Evolutionary conservation across 1,140 invertebrate species (phyloP).

Genomic region (Penaeus chinensis): DNA sequence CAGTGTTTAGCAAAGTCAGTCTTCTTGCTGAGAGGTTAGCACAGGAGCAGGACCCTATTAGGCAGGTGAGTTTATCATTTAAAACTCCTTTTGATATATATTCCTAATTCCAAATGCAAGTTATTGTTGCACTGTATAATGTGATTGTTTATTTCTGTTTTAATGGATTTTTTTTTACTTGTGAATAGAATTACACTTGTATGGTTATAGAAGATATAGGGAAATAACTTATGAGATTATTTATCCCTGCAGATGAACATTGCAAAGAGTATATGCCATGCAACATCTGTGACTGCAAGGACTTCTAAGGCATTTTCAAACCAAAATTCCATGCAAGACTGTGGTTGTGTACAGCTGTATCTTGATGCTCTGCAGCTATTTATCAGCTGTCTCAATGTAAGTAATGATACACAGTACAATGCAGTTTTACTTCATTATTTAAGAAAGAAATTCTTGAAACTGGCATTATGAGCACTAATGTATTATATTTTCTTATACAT

Average conservation of each 20-base stretch:
- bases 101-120: too few species aligned
- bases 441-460: background rate
- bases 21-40: conserved; percentile 61
- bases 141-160: too few species aligned
- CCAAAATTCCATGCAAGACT: conserved; percentile 72
- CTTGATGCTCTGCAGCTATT: conserved; percentile 72
- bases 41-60: conserved; percentile 48
- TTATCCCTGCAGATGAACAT: conserved; percentile 48
- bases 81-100: too few species aligned
- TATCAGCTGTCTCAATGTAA: conserved; percentile 70
- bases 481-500: conserved; percentile 32
- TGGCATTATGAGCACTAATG: background rate
- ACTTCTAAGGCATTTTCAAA: conserved; percentile 75
- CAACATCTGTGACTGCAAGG: conserved; percentile 72
- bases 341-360: conserved; percentile 71
- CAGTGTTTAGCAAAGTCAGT: conserved; percentile 64
- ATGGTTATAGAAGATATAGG: background rate
- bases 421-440: background rate
- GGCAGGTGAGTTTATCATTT: conserved; percentile 40
- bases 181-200: background rate
- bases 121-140: too few species aligned
- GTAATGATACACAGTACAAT: conserved; percentile 9
- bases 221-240: conserved; percentile 57
- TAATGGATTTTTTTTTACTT: background rate
- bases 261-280: conserved; percentile 67